These are phyloP conservation scores for Adelognathus sp. DNA, from an alignment of 2,888 invertebrate species.

Conservation along the genomic window DNA sequence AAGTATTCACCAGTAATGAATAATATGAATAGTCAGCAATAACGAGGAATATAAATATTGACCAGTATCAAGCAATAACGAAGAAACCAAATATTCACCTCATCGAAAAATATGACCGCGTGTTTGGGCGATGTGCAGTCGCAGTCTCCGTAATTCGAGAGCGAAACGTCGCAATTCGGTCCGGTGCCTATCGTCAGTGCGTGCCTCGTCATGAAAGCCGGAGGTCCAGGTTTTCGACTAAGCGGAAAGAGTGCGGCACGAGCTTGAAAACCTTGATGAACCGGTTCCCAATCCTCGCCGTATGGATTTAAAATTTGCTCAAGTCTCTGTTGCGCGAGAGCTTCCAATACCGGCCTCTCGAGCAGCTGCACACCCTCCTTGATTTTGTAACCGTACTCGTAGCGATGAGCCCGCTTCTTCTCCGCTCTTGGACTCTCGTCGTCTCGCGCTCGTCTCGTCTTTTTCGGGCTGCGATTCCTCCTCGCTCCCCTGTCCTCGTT, in stretches of 20 bases:
- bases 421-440: conserved; percentile 58
- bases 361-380: conserved; percentile 77
- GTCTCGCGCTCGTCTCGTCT: conserved; percentile 38
- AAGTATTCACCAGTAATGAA: too few relatives aligned
- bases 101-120: conserved; percentile 92
- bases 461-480: conserved; percentile 30
- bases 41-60: neutral
- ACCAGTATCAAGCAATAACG: neutral
- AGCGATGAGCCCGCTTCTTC: conserved; percentile 51
- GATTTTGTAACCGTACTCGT: conserved; percentile 65
- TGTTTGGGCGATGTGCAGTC: conserved; percentile 88
- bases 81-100: conserved; percentile 82
- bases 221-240: conserved; percentile 73
- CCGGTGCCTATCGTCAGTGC: conserved; percentile 89
- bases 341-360: conserved; percentile 78
- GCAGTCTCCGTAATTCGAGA: conserved; percentile 87
- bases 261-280: conserved; percentile 71
- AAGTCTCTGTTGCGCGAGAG: conserved; percentile 76
- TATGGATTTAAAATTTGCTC: conserved; percentile 78
- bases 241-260: conserved; percentile 83
- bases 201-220: conserved; percentile 86
- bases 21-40: too few relatives aligned
- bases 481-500: conserved; percentile 22
- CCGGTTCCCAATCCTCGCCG: conserved; percentile 70
- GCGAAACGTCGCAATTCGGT: conserved; percentile 84